Conservation (phyloP, 2,888 invertebrate species). For the Diploptera punctata region DNA sequence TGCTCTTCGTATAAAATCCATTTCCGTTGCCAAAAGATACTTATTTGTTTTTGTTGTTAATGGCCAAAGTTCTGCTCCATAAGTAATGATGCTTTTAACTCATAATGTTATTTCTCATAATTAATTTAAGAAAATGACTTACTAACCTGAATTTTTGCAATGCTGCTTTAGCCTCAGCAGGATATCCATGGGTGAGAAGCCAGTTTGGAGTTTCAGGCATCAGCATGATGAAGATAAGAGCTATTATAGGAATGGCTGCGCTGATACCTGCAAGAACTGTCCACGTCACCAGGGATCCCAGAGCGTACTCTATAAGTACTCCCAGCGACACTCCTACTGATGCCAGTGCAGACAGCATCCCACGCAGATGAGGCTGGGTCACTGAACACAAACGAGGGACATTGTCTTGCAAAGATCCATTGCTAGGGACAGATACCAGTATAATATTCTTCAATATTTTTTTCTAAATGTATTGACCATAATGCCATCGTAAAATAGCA, state of each 20-base stretch:
- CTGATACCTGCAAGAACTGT: conserved; percentile 68
- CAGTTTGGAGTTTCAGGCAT: conserved; percentile 78
- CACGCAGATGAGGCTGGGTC: conserved; percentile 75
- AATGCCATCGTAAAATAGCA: no score
- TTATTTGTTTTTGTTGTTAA: no score
- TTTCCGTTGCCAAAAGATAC: no score
- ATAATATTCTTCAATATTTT: not conserved
- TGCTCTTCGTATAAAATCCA: no score
- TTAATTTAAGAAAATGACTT: no score
- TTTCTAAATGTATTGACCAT: no score
- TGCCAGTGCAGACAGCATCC: conserved; percentile 73
- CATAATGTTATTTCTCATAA: no score
- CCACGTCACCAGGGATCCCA: conserved; percentile 68
- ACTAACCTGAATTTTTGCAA: conserved; percentile 60
- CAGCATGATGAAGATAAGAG: conserved; percentile 65
- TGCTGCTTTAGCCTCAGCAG: conserved; percentile 63
- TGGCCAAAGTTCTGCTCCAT: no score
- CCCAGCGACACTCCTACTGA: conserved; percentile 77
- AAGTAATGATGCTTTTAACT: no score
- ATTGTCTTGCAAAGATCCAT: conserved; percentile 12
- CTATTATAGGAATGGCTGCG: conserved; percentile 64
- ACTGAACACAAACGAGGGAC: conserved; percentile 51
- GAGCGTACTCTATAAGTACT: conserved; percentile 57
- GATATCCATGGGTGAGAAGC: conserved; percentile 55
- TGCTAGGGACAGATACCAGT: conserved; percentile 1